Base-by-base conservation (phyloP, 2,797 vertebrate species). In the Macropodus opercularis region DNA sequence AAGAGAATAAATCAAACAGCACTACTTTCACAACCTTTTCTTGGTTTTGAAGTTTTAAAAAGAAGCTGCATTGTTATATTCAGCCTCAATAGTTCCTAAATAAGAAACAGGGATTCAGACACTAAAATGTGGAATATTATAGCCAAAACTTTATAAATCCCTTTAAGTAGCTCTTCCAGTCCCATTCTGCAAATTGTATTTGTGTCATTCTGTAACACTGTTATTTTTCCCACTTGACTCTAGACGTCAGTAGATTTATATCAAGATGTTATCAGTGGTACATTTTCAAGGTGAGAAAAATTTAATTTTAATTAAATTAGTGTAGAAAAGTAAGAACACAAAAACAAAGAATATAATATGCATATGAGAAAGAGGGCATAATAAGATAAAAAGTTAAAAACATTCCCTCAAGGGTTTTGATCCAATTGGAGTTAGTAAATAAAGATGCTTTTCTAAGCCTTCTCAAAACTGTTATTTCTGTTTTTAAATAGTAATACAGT, bases 361-460 rank as follows among this genome's bases (percentile, higher is more conserved):
- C 41, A 54, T 35, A 47, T 63, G 55, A 70, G 46, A 77, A 65
- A 70, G 68, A 21, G 44, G 67, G 38, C 23, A 46, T 38, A 71
- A 67, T 53, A 22, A 75, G 68, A 79, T 80, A 69, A 70, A 58
- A 60, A 72, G 75, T 79, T 51, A 60, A 62, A 78, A 62, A 41
- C 48, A 55, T 75, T 72, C 72, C 58, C 70, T 77, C 38, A 31
- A 68, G 77, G 69, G 43, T 57, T 63, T 34, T 57, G 66, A 76
- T 81, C 63, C 60, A 75, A n/a, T 38, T 68, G 35, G 14, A 65
- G 54, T n/a, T n/a, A n/a, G 78, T 57, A 67, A 55, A 11, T 31
- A 11, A 31, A 55, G 52, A 22, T 52, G 18, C 17, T 67, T 65
- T 56, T 56, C 51, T 62, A 32, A 15, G 62, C 31, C 39, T 35